phyloP scores from a whole-genome alignment of 2,888 invertebrate genomes.

The Meliscaeva auricollis region DNA sequence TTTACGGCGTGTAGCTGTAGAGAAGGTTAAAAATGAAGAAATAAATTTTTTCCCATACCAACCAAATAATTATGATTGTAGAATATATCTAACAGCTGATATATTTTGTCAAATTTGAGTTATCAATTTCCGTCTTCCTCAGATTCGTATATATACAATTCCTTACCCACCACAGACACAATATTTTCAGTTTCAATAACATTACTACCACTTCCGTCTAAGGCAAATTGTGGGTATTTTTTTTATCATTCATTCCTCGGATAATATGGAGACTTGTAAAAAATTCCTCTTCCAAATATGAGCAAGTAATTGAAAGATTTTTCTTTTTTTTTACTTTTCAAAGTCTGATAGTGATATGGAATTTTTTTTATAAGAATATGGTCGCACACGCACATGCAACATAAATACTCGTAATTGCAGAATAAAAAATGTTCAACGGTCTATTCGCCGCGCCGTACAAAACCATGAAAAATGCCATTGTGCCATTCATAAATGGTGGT shows the following conservation, averaged over 20 bases:
- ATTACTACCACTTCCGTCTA: background rate
- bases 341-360: background rate
- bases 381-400: constrained; percentile 13
- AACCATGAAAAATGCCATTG: constrained; percentile 27
- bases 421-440: constrained; percentile 9
- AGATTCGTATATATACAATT: background rate
- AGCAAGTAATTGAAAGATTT: constrained; percentile 9
- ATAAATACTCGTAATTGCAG: background rate
- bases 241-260: background rate
- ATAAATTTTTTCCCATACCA: no score
- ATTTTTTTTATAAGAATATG: background rate
- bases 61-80: no score
- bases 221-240: background rate
- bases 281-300: constrained; percentile 25
- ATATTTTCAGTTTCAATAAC: background rate
- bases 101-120: background rate
- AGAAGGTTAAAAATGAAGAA: no score
- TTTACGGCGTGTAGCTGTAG: no score
- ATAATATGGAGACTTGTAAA: constrained; percentile 4
- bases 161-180: background rate
- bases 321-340: background rate
- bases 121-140: constrained; percentile 8
- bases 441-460: constrained; percentile 1
- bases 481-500: background rate
- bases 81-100: background rate